These are phyloP conservation scores for Coboldia fuscipes DNA, from an alignment of 1,140 invertebrate genomes.

Conservation along the genomic window DNA sequence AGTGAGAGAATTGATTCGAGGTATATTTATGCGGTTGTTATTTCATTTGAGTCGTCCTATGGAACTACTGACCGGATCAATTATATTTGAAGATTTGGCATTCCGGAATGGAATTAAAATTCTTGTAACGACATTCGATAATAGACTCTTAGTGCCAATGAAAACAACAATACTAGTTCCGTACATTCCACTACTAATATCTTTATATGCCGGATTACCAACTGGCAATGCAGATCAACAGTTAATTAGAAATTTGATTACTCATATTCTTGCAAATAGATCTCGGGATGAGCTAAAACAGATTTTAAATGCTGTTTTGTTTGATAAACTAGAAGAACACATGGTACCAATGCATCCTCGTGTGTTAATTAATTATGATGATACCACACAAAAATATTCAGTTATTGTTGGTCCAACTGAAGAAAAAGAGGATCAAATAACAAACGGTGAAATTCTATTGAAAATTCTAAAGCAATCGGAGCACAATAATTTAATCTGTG, in stretches of 20 bases:
- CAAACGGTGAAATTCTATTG: not conserved
- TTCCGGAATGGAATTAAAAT: constrained; percentile 8
- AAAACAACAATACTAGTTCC: constrained; percentile 10
- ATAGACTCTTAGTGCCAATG: constrained; percentile 11
- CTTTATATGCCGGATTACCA: constrained; percentile 8
- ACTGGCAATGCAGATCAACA: constrained; percentile 1
- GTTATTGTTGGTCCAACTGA: not conserved
- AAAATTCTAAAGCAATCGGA: constrained; percentile 7
- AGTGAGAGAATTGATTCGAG: constrained; percentile 2
- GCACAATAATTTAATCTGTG: constrained; percentile 11
- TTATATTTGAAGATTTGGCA: constrained; percentile 13
- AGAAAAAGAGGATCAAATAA: not conserved
- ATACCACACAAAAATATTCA: not conserved
- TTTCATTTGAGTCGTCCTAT: constrained; percentile 5
- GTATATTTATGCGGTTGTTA: constrained; percentile 4
- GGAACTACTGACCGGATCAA: constrained; percentile 11
- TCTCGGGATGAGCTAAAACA: constrained; percentile 8
- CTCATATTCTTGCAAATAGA: constrained; percentile 5
- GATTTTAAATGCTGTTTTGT: constrained; percentile 2
- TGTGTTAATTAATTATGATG: constrained; percentile 3
- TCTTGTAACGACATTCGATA: constrained; percentile 9
- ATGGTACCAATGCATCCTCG: constrained; percentile 9
- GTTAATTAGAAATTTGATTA: constrained; percentile 1
- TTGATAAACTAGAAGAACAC: constrained; percentile 1
- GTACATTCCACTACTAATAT: constrained; percentile 11